Base-by-base conservation (phyloP, 2,888 invertebrate genomes). In the Trisateles emortualis region DNA sequence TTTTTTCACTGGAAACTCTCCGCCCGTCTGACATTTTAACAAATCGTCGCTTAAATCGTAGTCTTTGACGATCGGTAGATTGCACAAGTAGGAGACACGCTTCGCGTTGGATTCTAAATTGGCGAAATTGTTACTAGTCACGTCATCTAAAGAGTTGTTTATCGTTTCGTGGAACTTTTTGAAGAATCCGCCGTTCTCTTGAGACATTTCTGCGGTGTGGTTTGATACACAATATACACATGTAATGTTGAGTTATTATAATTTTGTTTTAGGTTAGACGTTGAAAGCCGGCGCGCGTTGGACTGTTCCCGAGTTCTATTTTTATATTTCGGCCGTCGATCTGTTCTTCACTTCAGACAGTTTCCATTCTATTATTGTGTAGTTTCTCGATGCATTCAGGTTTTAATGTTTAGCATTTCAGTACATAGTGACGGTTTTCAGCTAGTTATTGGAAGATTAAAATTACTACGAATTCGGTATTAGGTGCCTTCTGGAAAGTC, bases 121-220 rank as follows among this genome's bases (percentile, higher is more conserved):
- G 32, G 94, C 87, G 78, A 97, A 96, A 71, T 93, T 94, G 68
- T 95, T 95, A 59, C 94, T 93, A 52, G 95, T 94, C 43, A 94
- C 89, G 59, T 94, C 93, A 65, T 91, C 84, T 63, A 95, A 78
- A 33, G 93, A 85, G 72, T 90, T 89, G 70, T 94, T 93, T 47
- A 95, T 86, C 30, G 91, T 88, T 68, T 95, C 90, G 79, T 95
- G 95, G 80, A 95, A 94, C 59, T 94, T 93, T 83, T 95, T 94
- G 79, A 96, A 95, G 83, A 94, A 94, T 42, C 94, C 94, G 30
- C 81, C 84, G 49, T 68, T 79, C 56, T 81, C 78, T 77, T 84
- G 76, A 44, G 91, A 72, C 92, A 92, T 92, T 76, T 76, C 72
- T 47, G 50, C 56, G 59, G 68, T 40, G 41, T 30, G 35, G 36